These are phyloP conservation scores for Equus przewalskii DNA, from an alignment of 2,113 vertebrate genomes.

Conservation along the genomic window DNA sequence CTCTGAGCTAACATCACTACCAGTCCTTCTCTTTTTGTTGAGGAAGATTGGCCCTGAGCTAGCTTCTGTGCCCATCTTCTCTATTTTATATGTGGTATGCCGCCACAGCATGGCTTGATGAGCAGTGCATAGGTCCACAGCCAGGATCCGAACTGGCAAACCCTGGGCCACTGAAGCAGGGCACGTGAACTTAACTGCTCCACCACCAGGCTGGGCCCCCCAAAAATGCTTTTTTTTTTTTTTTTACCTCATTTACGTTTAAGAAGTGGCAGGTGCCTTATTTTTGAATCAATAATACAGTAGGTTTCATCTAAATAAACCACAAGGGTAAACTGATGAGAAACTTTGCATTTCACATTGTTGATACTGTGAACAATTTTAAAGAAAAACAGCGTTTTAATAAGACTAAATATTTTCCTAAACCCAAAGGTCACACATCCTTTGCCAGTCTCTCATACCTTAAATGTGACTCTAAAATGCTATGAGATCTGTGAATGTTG, in stretches of 20 bases:
- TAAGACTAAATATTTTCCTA: not conserved
- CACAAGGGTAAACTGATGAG: not conserved
- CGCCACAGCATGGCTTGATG: too few species aligned
- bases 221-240: not conserved
- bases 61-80: too few species aligned
- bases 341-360: not conserved
- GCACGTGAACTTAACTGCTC: too few species aligned
- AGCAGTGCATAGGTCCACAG: too few species aligned
- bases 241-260: not conserved
- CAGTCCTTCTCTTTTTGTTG: too few species aligned
- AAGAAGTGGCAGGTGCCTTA: not conserved
- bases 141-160: too few species aligned
- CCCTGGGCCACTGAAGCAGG: too few species aligned
- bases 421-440: slow-evolving; percentile 26
- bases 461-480: slow-evolving; percentile 48
- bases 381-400: not conserved
- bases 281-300: not conserved
- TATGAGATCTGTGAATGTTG: not conserved
- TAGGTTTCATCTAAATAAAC: not conserved
- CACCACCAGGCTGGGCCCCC: too few species aligned
- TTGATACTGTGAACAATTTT: not conserved
- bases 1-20: too few species aligned
- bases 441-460: slow-evolving; percentile 31
- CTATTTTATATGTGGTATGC: too few species aligned
- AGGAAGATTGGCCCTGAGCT: too few species aligned